A percentile compares a stretch with the other conserved stretches of the same genome.
Evolutionary conservation across 2,113 vertebrate species (phyloP).

Genomic region (Neolamprologus brichardi): DNA sequence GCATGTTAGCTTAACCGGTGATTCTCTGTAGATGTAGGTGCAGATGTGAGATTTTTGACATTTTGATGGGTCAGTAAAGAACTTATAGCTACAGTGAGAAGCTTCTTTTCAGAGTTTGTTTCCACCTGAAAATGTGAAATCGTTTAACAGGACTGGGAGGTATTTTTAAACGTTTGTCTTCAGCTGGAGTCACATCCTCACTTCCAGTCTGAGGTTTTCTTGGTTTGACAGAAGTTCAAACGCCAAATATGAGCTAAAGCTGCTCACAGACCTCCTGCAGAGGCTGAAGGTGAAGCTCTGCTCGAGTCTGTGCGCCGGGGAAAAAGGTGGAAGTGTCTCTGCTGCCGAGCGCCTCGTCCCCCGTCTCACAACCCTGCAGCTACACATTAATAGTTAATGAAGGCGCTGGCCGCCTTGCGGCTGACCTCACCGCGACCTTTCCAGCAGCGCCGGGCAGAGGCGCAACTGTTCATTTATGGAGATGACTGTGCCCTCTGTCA

Average conservation of each 20-base stretch:
- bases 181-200: neutral
- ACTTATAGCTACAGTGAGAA: neutral
- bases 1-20: neutral
- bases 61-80: fast-evolving
- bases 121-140: neutral
- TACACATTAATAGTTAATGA: neutral
- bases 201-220: neutral
- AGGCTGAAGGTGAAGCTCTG: neutral
- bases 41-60: fast-evolving
- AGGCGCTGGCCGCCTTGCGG: neutral
- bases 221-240: neutral
- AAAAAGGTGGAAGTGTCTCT: neutral
- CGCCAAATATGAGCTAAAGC: neutral
- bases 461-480: neutral
- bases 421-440: neutral
- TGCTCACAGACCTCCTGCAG: neutral
- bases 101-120: neutral
- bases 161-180: fast-evolving
- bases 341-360: neutral
- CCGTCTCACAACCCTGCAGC: neutral
- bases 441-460: neutral
- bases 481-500: neutral
- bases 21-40: neutral
- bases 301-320: fast-evolving
- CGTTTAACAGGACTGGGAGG: neutral